phyloP scores from a whole-genome alignment of 2,797 vertebrate species.

The Diglossa cyanea region DNA sequence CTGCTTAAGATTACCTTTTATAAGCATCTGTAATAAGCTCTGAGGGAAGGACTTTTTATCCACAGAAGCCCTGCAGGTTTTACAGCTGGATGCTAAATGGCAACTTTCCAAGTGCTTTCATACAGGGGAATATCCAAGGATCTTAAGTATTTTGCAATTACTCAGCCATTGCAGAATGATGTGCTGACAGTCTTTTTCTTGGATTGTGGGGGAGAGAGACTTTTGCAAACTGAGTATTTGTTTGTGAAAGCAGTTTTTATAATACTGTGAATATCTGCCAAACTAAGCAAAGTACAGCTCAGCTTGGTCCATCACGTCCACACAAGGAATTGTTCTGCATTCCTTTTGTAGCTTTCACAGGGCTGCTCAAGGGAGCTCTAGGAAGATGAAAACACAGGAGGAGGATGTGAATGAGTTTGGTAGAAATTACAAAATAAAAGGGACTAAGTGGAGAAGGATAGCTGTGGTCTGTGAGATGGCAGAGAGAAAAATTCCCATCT shows the following conservation, averaged over 20 bases:
- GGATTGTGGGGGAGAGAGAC: background rate
- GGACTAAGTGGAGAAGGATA: background rate
- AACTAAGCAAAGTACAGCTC: background rate
- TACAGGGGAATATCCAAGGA: background rate
- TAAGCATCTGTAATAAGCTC: background rate
- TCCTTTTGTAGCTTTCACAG: background rate
- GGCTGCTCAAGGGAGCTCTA: background rate
- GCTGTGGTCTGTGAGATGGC: background rate
- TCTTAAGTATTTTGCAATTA: background rate
- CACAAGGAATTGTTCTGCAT: background rate
- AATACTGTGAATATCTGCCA: background rate
- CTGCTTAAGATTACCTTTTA: background rate
- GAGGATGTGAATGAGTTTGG: background rate
- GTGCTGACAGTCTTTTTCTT: background rate
- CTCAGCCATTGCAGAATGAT: background rate
- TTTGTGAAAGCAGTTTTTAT: background rate
- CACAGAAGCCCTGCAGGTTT: background rate
- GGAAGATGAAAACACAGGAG: background rate
- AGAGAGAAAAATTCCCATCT: background rate
- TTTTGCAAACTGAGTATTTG: background rate
- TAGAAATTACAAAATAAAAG: background rate
- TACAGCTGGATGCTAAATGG: background rate
- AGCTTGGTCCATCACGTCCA: background rate
- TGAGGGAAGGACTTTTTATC: background rate
- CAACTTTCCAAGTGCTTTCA: background rate